Percentiles rank a stretch among this genome's conserved stretches.
These are phyloP conservation scores for Trachurus trachurus DNA, from an alignment of 2,797 vertebrate genomes.

Conservation along the genomic window DNA sequence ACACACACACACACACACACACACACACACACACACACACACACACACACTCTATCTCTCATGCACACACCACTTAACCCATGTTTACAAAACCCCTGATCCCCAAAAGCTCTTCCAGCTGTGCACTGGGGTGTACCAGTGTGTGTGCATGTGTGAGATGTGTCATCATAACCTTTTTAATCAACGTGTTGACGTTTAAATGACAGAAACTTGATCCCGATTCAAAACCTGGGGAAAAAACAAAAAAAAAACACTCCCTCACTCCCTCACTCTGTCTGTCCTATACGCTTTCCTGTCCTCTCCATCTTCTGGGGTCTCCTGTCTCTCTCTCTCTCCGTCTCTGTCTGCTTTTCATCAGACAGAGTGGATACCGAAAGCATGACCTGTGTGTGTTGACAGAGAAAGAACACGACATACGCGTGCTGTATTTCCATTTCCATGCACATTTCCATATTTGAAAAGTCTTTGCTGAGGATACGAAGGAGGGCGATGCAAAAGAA, in stretches of 20 bases:
- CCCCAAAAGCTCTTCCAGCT: conserved; percentile 82
- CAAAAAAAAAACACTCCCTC: too few species aligned
- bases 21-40: conserved; percentile 27
- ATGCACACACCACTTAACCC: conserved; percentile 65
- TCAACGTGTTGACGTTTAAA: conserved; percentile 69
- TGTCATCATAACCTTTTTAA: conserved; percentile 77
- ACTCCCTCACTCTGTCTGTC: neutral
- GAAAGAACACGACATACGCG: conserved; percentile 31
- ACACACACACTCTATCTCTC: conserved; percentile 18
- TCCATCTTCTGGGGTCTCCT: conserved; percentile 18
- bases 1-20: conserved; percentile 18
- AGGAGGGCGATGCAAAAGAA: neutral
- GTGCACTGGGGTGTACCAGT: conserved; percentile 53
- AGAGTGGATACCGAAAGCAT: conserved; percentile 15
- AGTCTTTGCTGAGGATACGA: neutral
- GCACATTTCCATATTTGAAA: conserved; percentile 5
- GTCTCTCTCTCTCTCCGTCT: neutral
- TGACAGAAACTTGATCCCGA: conserved; percentile 68
- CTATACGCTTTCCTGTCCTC: conserved; percentile 14
- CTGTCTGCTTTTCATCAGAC: conserved; percentile 57
- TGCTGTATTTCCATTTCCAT: neutral
- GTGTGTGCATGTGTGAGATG: conserved; percentile 50
- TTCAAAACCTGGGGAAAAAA: conserved; percentile 37
- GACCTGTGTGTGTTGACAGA: conserved; percentile 34
- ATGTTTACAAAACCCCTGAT: conserved; percentile 80